phyloP scores from a whole-genome alignment of 1,140 invertebrate species.

The Diploscapter pachys region DNA sequence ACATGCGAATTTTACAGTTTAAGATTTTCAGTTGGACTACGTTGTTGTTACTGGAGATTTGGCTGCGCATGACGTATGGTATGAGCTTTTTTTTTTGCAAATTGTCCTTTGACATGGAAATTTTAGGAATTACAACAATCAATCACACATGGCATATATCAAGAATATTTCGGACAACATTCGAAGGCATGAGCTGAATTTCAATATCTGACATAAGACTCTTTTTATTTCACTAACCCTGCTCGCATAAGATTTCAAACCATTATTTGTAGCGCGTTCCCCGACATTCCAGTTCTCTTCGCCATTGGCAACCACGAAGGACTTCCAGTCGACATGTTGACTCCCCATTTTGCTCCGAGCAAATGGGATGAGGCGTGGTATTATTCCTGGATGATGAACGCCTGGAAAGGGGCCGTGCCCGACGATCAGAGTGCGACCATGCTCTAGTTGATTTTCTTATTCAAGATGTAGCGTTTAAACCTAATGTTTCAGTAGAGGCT shows the following conservation, averaged over 20 bases:
- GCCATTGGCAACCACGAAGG: slow-evolving; percentile 49
- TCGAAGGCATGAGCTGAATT: slow-evolving; percentile 17
- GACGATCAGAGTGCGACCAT: slow-evolving; percentile 36
- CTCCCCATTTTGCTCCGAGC: slow-evolving; percentile 43
- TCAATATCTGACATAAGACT: too few species aligned
- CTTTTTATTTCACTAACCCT: too few species aligned
- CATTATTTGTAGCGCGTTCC: slow-evolving; percentile 20
- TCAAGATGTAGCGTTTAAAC: background rate
- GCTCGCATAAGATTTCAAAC: too few species aligned
- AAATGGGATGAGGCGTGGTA: slow-evolving; percentile 47
- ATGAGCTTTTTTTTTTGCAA: background rate
- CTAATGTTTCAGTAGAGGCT: slow-evolving; percentile 59
- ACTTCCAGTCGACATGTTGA: slow-evolving; percentile 44
- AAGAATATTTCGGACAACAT: slow-evolving; percentile 38
- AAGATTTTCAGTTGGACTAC: slow-evolving; percentile 36
- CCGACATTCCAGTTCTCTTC: slow-evolving; percentile 41
- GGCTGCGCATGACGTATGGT: slow-evolving; percentile 42
- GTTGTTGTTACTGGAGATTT: slow-evolving; percentile 47
- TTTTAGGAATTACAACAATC: slow-evolving; percentile 16
- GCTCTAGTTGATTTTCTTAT: slow-evolving; percentile 19
- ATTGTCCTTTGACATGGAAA: too few species aligned
- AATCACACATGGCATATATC: slow-evolving; percentile 24
- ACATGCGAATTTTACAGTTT: background rate
- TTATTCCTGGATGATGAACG: slow-evolving; percentile 43
- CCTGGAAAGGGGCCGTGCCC: slow-evolving; percentile 45